Percentiles rank a stretch among this genome's conserved stretches.
Evolutionary conservation across 2,888 invertebrate species (phyloP).

Genomic region (Xestoiulus laeticollis): DNA sequence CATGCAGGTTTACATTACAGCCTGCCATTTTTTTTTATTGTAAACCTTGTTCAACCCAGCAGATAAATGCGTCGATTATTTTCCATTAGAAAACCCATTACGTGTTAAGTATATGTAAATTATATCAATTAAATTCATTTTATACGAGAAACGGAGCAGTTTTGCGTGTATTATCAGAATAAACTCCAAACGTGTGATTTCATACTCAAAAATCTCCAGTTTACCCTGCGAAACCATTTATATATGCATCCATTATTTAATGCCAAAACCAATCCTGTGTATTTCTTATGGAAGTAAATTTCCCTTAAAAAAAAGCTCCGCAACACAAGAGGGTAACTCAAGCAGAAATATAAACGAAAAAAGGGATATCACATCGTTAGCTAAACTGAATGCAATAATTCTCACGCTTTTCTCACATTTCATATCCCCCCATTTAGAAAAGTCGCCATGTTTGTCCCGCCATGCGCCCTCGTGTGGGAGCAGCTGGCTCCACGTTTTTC

Average conservation of each 20-base stretch:
- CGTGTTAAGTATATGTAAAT: background rate
- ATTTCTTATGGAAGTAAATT: background rate
- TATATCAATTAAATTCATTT: background rate
- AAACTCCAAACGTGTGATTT: background rate
- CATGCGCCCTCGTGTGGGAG: constrained; percentile 30
- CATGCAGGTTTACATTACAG: background rate
- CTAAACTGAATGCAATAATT: constrained; percentile 43
- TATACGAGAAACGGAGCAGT: background rate
- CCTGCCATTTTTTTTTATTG: background rate
- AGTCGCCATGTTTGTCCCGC: background rate
- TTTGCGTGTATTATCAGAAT: background rate
- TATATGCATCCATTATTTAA: background rate
- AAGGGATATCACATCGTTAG: constrained; percentile 49
- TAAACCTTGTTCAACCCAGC: background rate
- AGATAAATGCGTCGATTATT: background rate
- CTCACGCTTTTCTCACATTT: constrained; percentile 40
- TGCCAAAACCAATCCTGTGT: background rate
- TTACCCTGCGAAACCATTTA: background rate
- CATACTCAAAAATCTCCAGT: background rate
- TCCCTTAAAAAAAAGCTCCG: background rate
- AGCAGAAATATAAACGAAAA: constrained; percentile 44
- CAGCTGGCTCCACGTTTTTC: constrained; percentile 34
- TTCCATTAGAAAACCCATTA: background rate
- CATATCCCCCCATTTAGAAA: background rate
- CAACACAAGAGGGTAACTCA: background rate